Base-by-base conservation (phyloP, 2,113 vertebrate genomes). In the Oreochromis spilurus region DNA sequence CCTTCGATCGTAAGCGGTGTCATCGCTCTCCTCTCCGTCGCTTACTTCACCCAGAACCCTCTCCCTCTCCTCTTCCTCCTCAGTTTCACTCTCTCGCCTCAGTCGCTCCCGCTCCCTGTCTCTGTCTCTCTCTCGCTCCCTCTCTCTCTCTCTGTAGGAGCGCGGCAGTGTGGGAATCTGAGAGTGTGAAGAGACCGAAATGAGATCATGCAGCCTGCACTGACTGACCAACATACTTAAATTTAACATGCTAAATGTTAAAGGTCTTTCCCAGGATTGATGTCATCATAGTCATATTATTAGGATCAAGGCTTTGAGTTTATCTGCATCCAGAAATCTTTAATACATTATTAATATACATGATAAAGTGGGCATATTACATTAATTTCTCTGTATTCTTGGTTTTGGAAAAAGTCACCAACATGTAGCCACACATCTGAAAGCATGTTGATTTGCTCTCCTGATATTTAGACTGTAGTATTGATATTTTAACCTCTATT, bases 21-120 rank as follows among this genome's bases (percentile, higher is more conserved):
- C 96, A 2, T 97, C 96, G 5, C 96, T 97, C 87, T 97, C 96
- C 84, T 96, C 96, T 1, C 96, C 96, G 2, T 96, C 96, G n/a
- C 96, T 97, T 0, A 79, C 85, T 36, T 94, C 95, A 0, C 94
- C 88, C 81, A 95, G 38, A 19, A 90, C 93, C 75, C 92, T 89
- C 65, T 96, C 96, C 54, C 91, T 92, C 81, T 96, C 96, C 21
- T 96, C 95, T 1, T 96, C 96, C 24, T 96, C 96, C 81, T 97
- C 96, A 0, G 95, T 96, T 70, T 97, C 95, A 0, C 96, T 96
- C 72, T 92, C 94, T 21, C 90, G 84, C 52, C 92, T 85, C 85
- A 95, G 93, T 11, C 93, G 91, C 43, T 94, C 91, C 8, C 88
- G 90, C 4, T 96, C 95, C 31, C 84, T 52, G 19, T 84, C 82